Percentiles rank a stretch among this genome's conserved stretches.
phyloP scores from a whole-genome alignment of 2,113 vertebrate species.

The Rhinichthys klamathensis region DNA sequence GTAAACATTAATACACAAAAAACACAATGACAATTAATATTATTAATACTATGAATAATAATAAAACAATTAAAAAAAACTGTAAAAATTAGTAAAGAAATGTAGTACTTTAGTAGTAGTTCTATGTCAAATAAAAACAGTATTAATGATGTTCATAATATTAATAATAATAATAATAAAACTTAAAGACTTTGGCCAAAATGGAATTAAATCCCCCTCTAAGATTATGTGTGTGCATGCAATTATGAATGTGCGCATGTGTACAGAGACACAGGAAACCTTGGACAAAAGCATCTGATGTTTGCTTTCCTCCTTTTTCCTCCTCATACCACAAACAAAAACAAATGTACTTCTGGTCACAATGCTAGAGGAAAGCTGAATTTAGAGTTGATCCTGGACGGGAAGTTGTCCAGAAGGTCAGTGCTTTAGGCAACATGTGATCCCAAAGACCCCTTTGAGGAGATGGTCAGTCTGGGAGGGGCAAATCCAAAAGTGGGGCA shows the following conservation, averaged over 20 bases:
- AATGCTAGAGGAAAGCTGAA: conserved; percentile 67
- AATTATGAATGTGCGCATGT: conserved; percentile 4
- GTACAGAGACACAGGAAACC: conserved; percentile 53
- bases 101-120: too few species aligned
- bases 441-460: conserved; percentile 1
- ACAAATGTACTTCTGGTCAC: conserved; percentile 48
- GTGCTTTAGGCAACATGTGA: conserved; percentile 32
- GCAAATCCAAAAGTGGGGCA: conserved; percentile 30
- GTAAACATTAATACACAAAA: too few species aligned
- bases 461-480: conserved; percentile 2
- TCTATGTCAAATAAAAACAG: too few species aligned
- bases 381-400: conserved; percentile 58
- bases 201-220: not conserved
- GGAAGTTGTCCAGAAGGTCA: conserved; percentile 56
- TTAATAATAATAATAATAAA: not conserved
- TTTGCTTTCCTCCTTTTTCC: conserved; percentile 60
- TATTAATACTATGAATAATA: too few species aligned
- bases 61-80: too few species aligned
- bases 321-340: conserved; percentile 20
- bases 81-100: too few species aligned
- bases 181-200: too few species aligned
- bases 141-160: not conserved
- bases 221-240: conserved; percentile 30
- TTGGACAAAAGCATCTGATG: conserved; percentile 55
- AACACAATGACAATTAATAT: too few species aligned